Evolutionary conservation across 2,113 vertebrate genomes (phyloP), one percentile per base, ranked within the genome.

Genomic region (Spermophilus dauricus): DNA sequence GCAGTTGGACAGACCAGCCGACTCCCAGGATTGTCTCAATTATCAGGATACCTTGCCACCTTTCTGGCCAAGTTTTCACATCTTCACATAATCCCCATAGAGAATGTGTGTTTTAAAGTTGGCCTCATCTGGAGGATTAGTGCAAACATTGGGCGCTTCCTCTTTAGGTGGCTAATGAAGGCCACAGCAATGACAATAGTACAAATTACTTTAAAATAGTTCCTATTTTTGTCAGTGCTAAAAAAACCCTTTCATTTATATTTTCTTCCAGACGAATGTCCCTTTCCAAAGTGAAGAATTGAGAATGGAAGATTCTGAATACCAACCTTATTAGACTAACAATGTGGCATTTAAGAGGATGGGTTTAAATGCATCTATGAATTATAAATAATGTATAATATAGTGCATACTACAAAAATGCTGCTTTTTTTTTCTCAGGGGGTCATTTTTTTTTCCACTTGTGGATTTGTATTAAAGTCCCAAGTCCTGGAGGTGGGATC

Each of bases 361-460:
- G 81, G 67, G 84, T 89, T 95, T 95, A 89, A 92, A 97, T 69
- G 76, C 77, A 90, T 78, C 65, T 82, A 65, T 96, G 95, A 96
- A 91, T 97, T 92, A 97, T 97, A 97, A 97, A 97, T 97, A 95
- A 97, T 96, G 81, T 94, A 95, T 75, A 86, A 97, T 96, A 77
- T 53, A 91, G 58, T 73, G 45, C 70, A 80, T 69, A 26, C 87
- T 87, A 73, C 63, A 95, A 94, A 97, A 88, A 63, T n/a, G 28
- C 77, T 87, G 80, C 94, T 90, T 92, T 88, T 80, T 80, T 86
- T 89, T 88, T 34, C 95, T 96, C 90, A 92, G 67, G 92, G 90
- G 95, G 94, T 90, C 24, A 90, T 96, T 58, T 58, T 94, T n/a
- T 97, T 91, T 86, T 90, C 92, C 90, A 96, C 97, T 97, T 95